phyloP scores from a whole-genome alignment of 2,888 invertebrate species.

The Drosophila infuscata region DNA sequence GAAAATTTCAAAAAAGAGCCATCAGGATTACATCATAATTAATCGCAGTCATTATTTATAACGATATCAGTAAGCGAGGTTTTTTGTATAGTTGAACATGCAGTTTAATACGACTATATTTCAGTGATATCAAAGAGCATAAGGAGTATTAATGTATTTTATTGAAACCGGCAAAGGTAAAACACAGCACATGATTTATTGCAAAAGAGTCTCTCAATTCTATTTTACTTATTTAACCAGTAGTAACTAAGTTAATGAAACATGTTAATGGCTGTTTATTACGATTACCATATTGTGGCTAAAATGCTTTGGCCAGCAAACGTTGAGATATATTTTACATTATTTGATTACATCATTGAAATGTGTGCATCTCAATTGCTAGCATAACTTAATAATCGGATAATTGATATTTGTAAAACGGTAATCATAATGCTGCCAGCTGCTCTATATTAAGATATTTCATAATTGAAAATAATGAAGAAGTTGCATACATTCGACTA shows the following conservation, averaged over 20 bases:
- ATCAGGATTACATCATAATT: constrained; percentile 72
- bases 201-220: not conserved
- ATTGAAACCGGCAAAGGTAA: not conserved
- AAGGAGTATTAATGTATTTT: not conserved
- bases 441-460: constrained; percentile 32
- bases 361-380: constrained; percentile 2
- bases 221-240: not conserved
- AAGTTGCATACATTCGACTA: not conserved
- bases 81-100: constrained; percentile 12
- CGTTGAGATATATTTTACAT: constrained; percentile 28
- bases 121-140: constrained; percentile 5
- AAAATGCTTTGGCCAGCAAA: constrained; percentile 8
- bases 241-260: constrained; percentile 46
- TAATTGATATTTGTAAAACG: constrained; percentile 66
- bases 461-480: constrained; percentile 33
- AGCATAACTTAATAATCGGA: constrained; percentile 38
- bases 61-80: constrained; percentile 54
- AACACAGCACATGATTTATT: not conserved
- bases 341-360: constrained; percentile 40
- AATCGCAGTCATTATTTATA: constrained; percentile 74
- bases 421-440: constrained; percentile 43
- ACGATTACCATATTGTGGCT: not conserved
- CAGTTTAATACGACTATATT: not conserved
- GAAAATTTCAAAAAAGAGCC: constrained; percentile 28
- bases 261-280: constrained; percentile 49